Percentiles rank a stretch among this genome's conserved stretches.
Evolutionary conservation across 1,140 invertebrate species (phyloP).

Genomic region (Bombus waltoni): DNA sequence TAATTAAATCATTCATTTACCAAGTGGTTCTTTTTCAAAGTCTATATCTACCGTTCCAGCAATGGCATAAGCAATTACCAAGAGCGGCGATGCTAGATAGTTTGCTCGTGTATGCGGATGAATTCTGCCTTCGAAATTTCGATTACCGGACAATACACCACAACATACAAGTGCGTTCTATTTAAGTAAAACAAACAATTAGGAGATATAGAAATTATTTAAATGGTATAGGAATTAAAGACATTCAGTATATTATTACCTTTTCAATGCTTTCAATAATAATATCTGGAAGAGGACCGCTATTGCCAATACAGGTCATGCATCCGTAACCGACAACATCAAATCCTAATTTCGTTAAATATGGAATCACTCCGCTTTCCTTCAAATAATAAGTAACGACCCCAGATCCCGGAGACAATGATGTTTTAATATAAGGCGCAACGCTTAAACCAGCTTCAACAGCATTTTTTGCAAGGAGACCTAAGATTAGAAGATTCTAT

Average conservation of each 20-base stretch:
- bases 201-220: not conserved
- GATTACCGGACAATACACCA: slow-evolving; percentile 97
- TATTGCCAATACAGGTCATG: slow-evolving; percentile 99
- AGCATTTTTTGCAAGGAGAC: slow-evolving; percentile 96
- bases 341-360: slow-evolving; percentile 94
- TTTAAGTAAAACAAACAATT: slow-evolving; percentile 31
- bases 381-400: slow-evolving; percentile 98
- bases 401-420: slow-evolving; percentile 97
- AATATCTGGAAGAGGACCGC: slow-evolving; percentile 95
- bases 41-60: slow-evolving; percentile 97
- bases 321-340: slow-evolving; percentile 98
- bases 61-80: slow-evolving; percentile 98
- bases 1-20: slow-evolving; percentile 79
- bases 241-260: slow-evolving; percentile 79
- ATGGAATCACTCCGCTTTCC: slow-evolving; percentile 94
- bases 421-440: slow-evolving; percentile 97
- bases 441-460: slow-evolving; percentile 95
- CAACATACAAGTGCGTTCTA: slow-evolving; percentile 96
- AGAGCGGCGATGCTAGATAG: slow-evolving; percentile 96
- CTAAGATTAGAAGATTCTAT: slow-evolving; percentile 81
- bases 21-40: slow-evolving; percentile 94
- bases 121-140: slow-evolving; percentile 98
- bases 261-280: slow-evolving; percentile 97
- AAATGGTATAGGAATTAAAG: not conserved
- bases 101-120: slow-evolving; percentile 98